Conservation (phyloP, 2,888 invertebrate species). For the Hypomecis atomaria region DNA sequence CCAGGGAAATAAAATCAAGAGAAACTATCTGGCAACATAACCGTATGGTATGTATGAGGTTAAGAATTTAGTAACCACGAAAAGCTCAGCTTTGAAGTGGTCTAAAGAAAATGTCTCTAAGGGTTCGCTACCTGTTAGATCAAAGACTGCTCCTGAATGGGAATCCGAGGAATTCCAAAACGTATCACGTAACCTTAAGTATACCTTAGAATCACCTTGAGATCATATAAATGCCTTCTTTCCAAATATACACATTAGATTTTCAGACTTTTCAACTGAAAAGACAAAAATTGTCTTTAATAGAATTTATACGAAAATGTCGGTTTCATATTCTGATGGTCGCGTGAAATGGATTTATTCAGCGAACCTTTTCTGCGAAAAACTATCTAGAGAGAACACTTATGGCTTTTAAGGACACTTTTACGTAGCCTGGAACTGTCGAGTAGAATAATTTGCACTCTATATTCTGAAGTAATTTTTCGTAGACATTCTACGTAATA, state of each 20-base stretch:
- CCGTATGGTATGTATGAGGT: not conserved
- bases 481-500: not conserved
- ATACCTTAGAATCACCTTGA: slow-evolving; percentile 8
- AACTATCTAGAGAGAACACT: slow-evolving; percentile 11
- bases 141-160: slow-evolving; percentile 11
- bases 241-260: not conserved
- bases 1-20: not conserved
- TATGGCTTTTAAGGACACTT: slow-evolving; percentile 5
- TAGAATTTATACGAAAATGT: slow-evolving; percentile 2
- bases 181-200: slow-evolving; percentile 13
- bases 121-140: slow-evolving; percentile 22
- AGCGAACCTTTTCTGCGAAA: slow-evolving; percentile 7
- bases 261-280: slow-evolving; percentile 3
- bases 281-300: not conserved
- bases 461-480: not conserved
- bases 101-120: slow-evolving; percentile 9
- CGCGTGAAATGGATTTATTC: slow-evolving; percentile 15
- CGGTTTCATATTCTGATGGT: slow-evolving; percentile 8
- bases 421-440: not conserved
- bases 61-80: slow-evolving; percentile 18
- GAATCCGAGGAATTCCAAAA: not conserved
- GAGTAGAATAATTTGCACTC: not conserved
- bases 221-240: slow-evolving; percentile 3
- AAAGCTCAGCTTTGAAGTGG: slow-evolving; percentile 13
- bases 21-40: slow-evolving; percentile 10